Evolutionary conservation across 2,113 vertebrate genomes (phyloP).

Genomic region (Cardinalis cardinalis): DNA sequence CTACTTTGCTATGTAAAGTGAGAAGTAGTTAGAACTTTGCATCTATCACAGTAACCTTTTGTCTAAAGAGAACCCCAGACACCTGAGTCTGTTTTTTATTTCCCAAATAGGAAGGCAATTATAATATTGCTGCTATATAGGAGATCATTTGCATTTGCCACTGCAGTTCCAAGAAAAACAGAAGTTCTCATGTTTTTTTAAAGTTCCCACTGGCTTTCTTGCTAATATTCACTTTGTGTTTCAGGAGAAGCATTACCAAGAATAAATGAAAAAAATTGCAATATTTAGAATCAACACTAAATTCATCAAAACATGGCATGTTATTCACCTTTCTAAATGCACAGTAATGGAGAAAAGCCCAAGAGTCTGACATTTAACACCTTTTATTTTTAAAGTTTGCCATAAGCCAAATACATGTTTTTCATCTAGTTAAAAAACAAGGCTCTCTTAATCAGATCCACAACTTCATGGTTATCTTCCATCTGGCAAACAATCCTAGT

Average conservation of each 20-base stretch:
- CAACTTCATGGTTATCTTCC: neutral
- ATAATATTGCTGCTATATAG: accelerated
- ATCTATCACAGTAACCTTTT: neutral
- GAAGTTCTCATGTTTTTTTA: neutral
- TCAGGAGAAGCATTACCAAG: neutral
- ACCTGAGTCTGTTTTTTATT: neutral
- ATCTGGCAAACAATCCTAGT: neutral
- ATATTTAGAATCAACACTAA: neutral
- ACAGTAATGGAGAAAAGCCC: neutral
- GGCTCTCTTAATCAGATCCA: neutral
- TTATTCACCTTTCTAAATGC: neutral
- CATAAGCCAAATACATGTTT: neutral
- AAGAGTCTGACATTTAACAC: neutral
- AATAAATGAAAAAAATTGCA: neutral
- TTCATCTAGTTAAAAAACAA: neutral
- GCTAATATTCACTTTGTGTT: neutral
- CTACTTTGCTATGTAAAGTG: neutral
- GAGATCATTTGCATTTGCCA: neutral
- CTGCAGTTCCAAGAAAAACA: neutral
- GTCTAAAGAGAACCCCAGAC: neutral
- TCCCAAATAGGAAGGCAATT: neutral
- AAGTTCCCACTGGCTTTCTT: neutral
- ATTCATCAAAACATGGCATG: neutral
- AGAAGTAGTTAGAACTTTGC: neutral
- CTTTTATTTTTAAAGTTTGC: neutral